Evolutionary conservation across 2,113 vertebrate genomes (phyloP), one percentile per base, ranked within the genome.

Genomic region (Butorides virescens): DNA sequence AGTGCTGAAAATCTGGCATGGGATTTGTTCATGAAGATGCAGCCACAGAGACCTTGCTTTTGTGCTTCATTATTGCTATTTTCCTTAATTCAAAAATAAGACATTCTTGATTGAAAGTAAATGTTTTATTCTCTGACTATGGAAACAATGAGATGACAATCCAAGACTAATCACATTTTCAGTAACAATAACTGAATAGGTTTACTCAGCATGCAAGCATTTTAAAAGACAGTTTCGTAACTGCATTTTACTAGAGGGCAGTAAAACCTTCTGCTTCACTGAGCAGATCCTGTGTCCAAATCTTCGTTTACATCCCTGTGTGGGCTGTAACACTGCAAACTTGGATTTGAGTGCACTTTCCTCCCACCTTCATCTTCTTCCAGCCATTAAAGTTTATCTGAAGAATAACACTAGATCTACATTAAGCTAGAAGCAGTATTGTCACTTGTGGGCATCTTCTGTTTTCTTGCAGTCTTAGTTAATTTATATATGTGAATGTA

Each of bases 221-320:
- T 97, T 90, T 89, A 86, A 90, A 76, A 95, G 94, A 89, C 47
- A 78, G 79, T 88, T 92, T 96, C 1, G 47, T 95, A 93, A 95
- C 86, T 59, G n/a, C 62, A 65, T 82, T 95, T 97, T 98, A 96
- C 97, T 97, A 97, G 96, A 97, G 97, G 97, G 96, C 97, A 97
- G 95, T 95, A 97, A 97, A 98, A 93, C 80, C 95, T 96, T 96
- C 73, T 88, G 87, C 71, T 90, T 90, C 52, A 58, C 71, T 80
- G 93, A 91, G 71, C 58, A 91, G 80, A 92, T 96, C 21, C 47
- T 88, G 63, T 92, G 95, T 50, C 93, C 89, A 97, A 97, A 96
- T 85, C 95, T 82, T 92, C 93, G 83, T 94, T 96, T 97, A 91
- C 92, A 91, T 93, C 87, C 85, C 80, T 82, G 67, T 95, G 67